phyloP scores from a whole-genome alignment of 2,797 vertebrate genomes.

The Lagodon rhomboides region DNA sequence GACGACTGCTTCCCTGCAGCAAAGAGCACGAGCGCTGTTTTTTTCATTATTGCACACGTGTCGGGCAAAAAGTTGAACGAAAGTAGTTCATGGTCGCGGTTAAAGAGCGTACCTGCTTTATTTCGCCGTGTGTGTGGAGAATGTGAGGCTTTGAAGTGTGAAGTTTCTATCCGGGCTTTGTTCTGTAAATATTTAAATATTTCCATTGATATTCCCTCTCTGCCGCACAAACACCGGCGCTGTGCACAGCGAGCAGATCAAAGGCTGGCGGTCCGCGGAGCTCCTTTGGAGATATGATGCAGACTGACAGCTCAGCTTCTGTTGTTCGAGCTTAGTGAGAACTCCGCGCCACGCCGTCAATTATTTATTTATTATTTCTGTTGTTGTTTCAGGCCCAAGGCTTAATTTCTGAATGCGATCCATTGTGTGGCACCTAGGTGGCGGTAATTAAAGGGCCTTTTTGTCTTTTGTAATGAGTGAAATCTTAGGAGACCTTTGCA shows the following conservation, averaged over 20 bases:
- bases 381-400: conserved; percentile 48
- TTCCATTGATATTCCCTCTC: conserved; percentile 59
- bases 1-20: conserved; percentile 4
- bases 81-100: conserved; percentile 26
- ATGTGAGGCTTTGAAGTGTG: conserved; percentile 58
- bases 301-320: conserved; percentile 74
- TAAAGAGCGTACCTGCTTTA: conserved; percentile 42
- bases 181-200: conserved; percentile 75
- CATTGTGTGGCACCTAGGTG: conserved; percentile 21
- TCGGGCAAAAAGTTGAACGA: conserved; percentile 30
- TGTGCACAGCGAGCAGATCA: conserved; percentile 65
- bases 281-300: conserved; percentile 67
- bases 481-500: not conserved
- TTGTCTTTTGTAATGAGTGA: not conserved
- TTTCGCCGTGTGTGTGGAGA: conserved; percentile 6
- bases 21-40: not conserved
- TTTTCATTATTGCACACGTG: conserved; percentile 24
- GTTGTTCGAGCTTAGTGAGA: conserved; percentile 65
- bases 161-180: conserved; percentile 53
- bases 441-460: not conserved
- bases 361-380: conserved; percentile 31
- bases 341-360: conserved; percentile 49
- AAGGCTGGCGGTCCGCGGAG: conserved; percentile 64
- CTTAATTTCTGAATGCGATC: conserved; percentile 19
- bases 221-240: conserved; percentile 46